Evolutionary conservation across 2,888 invertebrate species (phyloP).

Genomic region (Ormia ochracea): DNA sequence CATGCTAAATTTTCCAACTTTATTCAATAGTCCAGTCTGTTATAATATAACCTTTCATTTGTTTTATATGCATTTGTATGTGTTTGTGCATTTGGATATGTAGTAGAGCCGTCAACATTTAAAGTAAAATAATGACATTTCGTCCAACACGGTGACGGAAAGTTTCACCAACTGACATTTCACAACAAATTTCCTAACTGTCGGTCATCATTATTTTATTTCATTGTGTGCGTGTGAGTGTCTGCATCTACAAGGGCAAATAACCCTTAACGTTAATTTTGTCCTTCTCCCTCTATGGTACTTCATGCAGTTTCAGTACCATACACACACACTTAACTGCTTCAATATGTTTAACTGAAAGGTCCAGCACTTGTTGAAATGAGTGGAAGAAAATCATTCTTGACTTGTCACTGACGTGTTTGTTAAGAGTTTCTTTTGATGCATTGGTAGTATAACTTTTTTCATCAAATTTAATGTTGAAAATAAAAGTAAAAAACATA

Average conservation of each 20-base stretch:
- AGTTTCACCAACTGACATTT: conserved; percentile 60
- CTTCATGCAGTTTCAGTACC: neutral
- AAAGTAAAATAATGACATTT: conserved; percentile 60
- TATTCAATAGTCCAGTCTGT: conserved; percentile 4
- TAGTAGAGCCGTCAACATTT: conserved; percentile 23
- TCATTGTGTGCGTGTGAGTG: conserved; percentile 6
- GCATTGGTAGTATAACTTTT: conserved; percentile 54
- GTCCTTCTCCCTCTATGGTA: neutral
- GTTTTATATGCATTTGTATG: neutral
- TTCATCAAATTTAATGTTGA: conserved; percentile 54
- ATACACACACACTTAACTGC: neutral
- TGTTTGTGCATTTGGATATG: neutral
- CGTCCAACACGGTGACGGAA: conserved; percentile 59
- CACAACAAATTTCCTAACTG: conserved; percentile 62
- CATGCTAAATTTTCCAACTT: conserved; percentile 31
- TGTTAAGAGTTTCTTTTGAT: conserved; percentile 52
- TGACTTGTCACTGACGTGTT: conserved; percentile 47
- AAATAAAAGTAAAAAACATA: neutral
- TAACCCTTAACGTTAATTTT: conserved; percentile 51
- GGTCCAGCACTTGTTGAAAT: conserved; percentile 3
- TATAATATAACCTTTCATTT: conserved; percentile 26
- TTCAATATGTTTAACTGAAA: conserved; percentile 4
- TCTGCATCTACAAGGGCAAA: conserved; percentile 31
- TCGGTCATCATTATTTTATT: conserved; percentile 61
- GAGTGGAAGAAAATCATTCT: conserved; percentile 13